A percentile compares a stretch with the other conserved stretches of the same genome.
These are phyloP conservation scores for Thaleichthys pacificus DNA, from an alignment of 2,797 vertebrate genomes.

Conservation along the genomic window DNA sequence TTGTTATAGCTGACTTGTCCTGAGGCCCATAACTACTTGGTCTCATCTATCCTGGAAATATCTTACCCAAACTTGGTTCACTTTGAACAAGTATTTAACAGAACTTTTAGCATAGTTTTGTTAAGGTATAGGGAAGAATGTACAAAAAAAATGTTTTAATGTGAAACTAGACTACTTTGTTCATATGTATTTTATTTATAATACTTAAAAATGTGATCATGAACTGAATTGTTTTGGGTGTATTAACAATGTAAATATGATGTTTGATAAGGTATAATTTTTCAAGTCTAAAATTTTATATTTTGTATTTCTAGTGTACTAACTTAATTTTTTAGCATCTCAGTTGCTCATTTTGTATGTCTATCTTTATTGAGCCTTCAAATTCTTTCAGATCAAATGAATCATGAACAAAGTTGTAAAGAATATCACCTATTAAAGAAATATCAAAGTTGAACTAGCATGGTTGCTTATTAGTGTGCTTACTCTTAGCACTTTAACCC, in stretches of 20 bases:
- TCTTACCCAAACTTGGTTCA: slow-evolving; percentile 25
- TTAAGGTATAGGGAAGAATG: slow-evolving; percentile 43
- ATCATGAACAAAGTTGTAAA: slow-evolving; percentile 51
- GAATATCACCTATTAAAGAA: slow-evolving; percentile 54
- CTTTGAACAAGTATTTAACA: slow-evolving; percentile 34
- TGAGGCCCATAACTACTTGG: slow-evolving; percentile 40
- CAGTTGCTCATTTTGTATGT: slow-evolving; percentile 63
- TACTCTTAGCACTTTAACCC: not conserved
- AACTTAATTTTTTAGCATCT: slow-evolving; percentile 75
- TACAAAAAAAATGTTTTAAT: slow-evolving; percentile 46
- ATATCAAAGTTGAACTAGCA: slow-evolving; percentile 32
- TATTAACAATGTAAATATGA: slow-evolving; percentile 70
- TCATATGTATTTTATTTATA: slow-evolving; percentile 75
- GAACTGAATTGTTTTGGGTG: slow-evolving; percentile 54
- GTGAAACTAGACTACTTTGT: slow-evolving; percentile 75
- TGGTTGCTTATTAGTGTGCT: not conserved
- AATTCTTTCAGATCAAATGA: slow-evolving; percentile 62
- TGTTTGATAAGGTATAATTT: slow-evolving; percentile 72
- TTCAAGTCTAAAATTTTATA: slow-evolving; percentile 74
- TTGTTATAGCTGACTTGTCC: not conserved
- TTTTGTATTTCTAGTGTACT: slow-evolving; percentile 77
- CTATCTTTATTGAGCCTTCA: slow-evolving; percentile 68
- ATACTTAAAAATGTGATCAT: slow-evolving; percentile 56
- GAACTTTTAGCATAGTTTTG: slow-evolving; percentile 17
- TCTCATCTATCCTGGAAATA: slow-evolving; percentile 16